Evolutionary conservation across 1,140 invertebrate species (phyloP).

Genomic region (Drosophila subpulchrella): DNA sequence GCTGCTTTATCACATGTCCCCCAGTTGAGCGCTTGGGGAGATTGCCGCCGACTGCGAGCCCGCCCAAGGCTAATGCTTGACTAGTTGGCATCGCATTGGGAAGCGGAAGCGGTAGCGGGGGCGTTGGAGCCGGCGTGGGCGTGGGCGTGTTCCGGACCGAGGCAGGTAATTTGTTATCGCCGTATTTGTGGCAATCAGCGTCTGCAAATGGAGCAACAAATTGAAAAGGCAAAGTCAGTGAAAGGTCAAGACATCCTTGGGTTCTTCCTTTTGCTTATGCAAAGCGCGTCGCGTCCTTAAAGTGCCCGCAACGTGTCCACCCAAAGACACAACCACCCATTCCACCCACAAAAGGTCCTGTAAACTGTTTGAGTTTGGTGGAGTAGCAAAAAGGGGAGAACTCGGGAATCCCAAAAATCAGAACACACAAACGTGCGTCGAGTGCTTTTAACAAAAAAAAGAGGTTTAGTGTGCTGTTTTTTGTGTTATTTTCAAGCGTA

Average conservation of each 20-base stretch:
- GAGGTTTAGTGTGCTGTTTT: not conserved
- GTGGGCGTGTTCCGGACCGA: conserved; percentile 27
- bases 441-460: not conserved
- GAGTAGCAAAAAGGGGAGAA: conserved; percentile 10
- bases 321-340: not conserved
- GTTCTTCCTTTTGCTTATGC: conserved; percentile 47
- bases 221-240: conserved; percentile 51
- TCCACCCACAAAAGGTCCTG: conserved; percentile 40
- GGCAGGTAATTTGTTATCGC: conserved; percentile 69
- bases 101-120: conserved; percentile 30
- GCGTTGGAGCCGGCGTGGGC: conserved; percentile 28
- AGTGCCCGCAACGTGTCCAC: conserved; percentile 67
- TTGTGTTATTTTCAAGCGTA: conserved; percentile 21
- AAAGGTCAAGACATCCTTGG: conserved; percentile 34
- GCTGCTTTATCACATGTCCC: conserved; percentile 55
- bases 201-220: conserved; percentile 66
- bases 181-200: conserved; percentile 76
- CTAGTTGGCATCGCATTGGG: conserved; percentile 52
- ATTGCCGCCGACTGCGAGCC: conserved; percentile 14
- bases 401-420: conserved; percentile 65
- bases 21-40: conserved; percentile 18
- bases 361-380: conserved; percentile 16
- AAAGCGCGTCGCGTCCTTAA: conserved; percentile 70
- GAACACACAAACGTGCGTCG: conserved; percentile 51
- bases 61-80: conserved; percentile 43